Evolutionary conservation across 2,797 vertebrate genomes (phyloP), one percentile per base, ranked within the genome.

Genomic region (Hypotaenidia okinawae): DNA sequence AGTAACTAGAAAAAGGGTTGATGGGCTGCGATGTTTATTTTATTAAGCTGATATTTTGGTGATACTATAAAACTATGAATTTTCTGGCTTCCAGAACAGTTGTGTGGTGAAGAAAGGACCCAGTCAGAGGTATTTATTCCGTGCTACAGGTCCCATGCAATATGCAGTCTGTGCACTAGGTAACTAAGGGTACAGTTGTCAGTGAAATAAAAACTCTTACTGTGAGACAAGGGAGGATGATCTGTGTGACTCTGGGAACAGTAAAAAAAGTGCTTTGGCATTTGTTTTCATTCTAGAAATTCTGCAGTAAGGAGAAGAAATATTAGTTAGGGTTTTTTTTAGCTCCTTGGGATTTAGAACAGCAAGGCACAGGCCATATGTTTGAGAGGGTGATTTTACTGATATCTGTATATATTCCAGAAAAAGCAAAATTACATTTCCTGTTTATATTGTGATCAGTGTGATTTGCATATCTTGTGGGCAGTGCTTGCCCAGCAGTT

Each of bases 141-240:
- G 0, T 32, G 49, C 57, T 74, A 23, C 22, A 66, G 55, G 39
- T 30, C 28, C 67, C 55, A 30, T 4, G 14, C 49, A 27, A 12
- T 11, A 27, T 7, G 2, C 17, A n/a, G 43, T 47, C 59, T 0
- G 0, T 17, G 39, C 35, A 6, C 52, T 11, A 2, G 4, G 33
- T 2, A 25, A 17, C 54, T 61, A 35, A 27, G n/a, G 23, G 39
- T 21, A 2, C 24, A 49, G 57, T 10, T 73, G 22, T 45, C 51
- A 58, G 61, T 22, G 49, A 86, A 81, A 62, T 5, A 81, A 66
- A 69, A 67, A 6, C 6, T 77, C 54, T 63, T 21, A 7, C n/a
- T 13, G 35, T 27, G 79, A 62, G n/a, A 54, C 45, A 68, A 37
- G n/a, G 51, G 45, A 83, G 37, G 61, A 49, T 62, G 61, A 61